Evolutionary conservation across 1,140 invertebrate genomes (phyloP), one percentile per base, ranked within the genome.

Genomic region (Eubasilissa regina): DNA sequence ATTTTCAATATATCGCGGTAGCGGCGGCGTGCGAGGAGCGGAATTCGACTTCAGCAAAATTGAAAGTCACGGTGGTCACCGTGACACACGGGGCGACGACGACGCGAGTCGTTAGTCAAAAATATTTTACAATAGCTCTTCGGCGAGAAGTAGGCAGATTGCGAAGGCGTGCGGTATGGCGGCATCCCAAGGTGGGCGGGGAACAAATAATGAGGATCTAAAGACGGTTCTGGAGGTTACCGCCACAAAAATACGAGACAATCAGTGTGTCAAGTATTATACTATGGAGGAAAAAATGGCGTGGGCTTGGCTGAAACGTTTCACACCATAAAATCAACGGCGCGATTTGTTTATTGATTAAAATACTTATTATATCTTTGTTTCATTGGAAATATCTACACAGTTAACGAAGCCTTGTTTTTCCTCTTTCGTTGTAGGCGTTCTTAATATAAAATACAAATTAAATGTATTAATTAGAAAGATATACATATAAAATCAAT

Each of bases 181-280:
- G 10, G 68, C 45, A 44, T 8, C 19, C 21, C 21, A 64, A 15
- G 53, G 70, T 51, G 7, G 68, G 47, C 21, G 47, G 17, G 17
- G 19, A 35, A 51, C 7, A 56, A 73, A 74, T 56, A 74, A 56
- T 74, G 70, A 74, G 51, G 48, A 55, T 74, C 53, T 45, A 15
- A 74, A 35, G 70, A 74, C 43, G 70, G 53, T n/a, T 55, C 70
- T 45, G 53, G 70, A 74, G 70, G 70, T 56, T 74, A 43, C 8
- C 53, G 51, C 53, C 51, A 74, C 70, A 35, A 48, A 70, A 70
- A 47, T 64, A 64, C 45, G 44, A 55, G 21, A 74, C 51, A 74
- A 72, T 74, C 70, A 74, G 48, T 74, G 70, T 74, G 70, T 74
- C 70, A 74, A 74, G 53, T 13, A 43, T 56, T 56, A 43, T 56